Evolutionary conservation across 1,140 invertebrate genomes (phyloP).

Genomic region (Ceratina japonica): DNA sequence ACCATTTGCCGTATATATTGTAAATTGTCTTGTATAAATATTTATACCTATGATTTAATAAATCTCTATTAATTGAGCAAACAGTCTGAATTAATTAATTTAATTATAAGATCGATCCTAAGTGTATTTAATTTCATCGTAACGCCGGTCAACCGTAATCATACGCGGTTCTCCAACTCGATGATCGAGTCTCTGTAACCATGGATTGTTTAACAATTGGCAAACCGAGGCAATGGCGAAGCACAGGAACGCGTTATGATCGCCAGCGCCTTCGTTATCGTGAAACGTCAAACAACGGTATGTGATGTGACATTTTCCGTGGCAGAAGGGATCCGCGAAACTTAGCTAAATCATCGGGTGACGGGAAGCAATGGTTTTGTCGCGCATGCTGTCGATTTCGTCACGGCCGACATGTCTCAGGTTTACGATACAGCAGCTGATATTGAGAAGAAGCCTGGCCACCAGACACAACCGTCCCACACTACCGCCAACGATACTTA

Average conservation of each 20-base stretch:
- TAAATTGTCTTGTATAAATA: slow-evolving; percentile 11
- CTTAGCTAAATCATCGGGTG: slow-evolving; percentile 45
- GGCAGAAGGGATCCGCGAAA: slow-evolving; percentile 19
- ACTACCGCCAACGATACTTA: slow-evolving; percentile 58
- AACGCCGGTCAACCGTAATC: not conserved
- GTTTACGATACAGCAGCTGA: not conserved
- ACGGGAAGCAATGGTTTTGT: slow-evolving; percentile 53
- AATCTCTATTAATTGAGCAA: not conserved
- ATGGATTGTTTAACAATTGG: slow-evolving; percentile 69
- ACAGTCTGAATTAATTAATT: not conserved
- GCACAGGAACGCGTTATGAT: slow-evolving; percentile 36
- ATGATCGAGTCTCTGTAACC: slow-evolving; percentile 47
- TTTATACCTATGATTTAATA: slow-evolving; percentile 35
- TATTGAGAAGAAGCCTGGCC: slow-evolving; percentile 2
- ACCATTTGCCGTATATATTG: not conserved
- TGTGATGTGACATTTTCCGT: slow-evolving; percentile 50
- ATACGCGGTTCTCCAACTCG: not conserved
- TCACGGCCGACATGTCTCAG: slow-evolving; percentile 28
- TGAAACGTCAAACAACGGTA: slow-evolving; percentile 18
- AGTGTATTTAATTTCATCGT: not conserved
- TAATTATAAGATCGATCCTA: not conserved
- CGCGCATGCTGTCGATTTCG: slow-evolving; percentile 30
- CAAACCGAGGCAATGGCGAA: slow-evolving; percentile 39
- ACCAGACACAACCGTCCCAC: slow-evolving; percentile 6
- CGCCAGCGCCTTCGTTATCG: slow-evolving; percentile 28